Conservation (phyloP, 2,888 invertebrate species). For the Chymomyza procnemis region DNA sequence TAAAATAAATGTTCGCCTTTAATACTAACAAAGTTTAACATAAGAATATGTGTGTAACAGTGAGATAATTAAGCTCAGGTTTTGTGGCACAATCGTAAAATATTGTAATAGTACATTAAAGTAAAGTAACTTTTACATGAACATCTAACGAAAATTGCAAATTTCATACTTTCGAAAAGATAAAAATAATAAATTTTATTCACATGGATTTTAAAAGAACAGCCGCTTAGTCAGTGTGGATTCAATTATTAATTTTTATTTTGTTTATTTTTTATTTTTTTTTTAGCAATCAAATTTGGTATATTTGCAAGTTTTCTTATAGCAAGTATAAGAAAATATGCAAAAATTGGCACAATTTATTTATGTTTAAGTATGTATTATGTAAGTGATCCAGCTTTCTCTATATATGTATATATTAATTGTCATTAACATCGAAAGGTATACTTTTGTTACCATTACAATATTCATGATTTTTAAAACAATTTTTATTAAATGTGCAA, state of each 20-base stretch:
- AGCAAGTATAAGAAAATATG: constrained; percentile 7
- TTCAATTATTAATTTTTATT: no score
- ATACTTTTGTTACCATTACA: background rate
- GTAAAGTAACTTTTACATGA: background rate
- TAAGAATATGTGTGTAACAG: background rate
- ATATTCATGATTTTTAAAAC: background rate
- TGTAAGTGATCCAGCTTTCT: background rate
- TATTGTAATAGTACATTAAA: background rate
- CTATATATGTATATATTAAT: background rate
- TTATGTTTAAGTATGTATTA: constrained; percentile 17
- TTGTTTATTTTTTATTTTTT: no score
- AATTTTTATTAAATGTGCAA: no score
- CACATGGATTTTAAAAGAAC: background rate
- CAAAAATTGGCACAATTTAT: constrained; percentile 16
- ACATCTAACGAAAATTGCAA: no score
- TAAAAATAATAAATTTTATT: background rate
- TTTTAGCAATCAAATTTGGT: background rate
- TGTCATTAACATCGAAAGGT: background rate
- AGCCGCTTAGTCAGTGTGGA: background rate
- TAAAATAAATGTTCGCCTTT: background rate
- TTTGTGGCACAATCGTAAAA: background rate
- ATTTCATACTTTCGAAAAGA: no score
- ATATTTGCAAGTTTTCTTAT: background rate
- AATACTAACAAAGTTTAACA: background rate
- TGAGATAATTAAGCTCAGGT: background rate